Evolutionary conservation across 2,888 invertebrate genomes (phyloP).

Genomic region (Thalpophila matura): DNA sequence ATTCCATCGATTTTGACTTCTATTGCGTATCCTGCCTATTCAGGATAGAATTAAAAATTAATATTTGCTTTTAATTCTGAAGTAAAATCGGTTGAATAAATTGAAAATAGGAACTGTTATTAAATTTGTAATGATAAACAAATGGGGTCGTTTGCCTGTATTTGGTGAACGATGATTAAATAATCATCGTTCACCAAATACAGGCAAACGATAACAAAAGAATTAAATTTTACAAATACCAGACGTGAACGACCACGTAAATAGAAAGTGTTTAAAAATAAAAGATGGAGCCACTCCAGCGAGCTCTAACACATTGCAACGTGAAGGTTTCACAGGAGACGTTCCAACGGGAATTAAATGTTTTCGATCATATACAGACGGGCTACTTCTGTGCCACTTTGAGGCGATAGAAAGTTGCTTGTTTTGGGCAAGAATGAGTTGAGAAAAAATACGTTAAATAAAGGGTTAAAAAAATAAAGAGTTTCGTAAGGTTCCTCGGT

Average conservation of each 20-base stretch:
- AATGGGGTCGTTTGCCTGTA: too few species aligned
- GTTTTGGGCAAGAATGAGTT: background rate
- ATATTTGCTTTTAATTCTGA: too few species aligned
- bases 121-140: too few species aligned
- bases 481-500: too few species aligned
- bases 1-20: too few species aligned
- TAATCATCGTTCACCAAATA: background rate
- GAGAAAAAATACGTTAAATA: too few species aligned
- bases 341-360: conserved; percentile 30
- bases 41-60: too few species aligned
- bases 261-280: conserved; percentile 47
- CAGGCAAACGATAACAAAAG: background rate
- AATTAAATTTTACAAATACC: conserved; percentile 5
- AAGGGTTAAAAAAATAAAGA: too few species aligned
- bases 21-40: too few species aligned
- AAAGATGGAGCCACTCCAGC: conserved; percentile 24
- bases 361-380: conserved; percentile 1
- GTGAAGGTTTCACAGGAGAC: conserved; percentile 1
- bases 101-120: too few species aligned
- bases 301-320: conserved; percentile 1
- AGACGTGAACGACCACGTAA: background rate
- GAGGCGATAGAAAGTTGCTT: conserved; percentile 6
- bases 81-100: too few species aligned
- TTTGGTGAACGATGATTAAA: too few species aligned
- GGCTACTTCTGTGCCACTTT: background rate